phyloP scores from a whole-genome alignment of 1,140 invertebrate species.

The Lordiphosa collinella region DNA sequence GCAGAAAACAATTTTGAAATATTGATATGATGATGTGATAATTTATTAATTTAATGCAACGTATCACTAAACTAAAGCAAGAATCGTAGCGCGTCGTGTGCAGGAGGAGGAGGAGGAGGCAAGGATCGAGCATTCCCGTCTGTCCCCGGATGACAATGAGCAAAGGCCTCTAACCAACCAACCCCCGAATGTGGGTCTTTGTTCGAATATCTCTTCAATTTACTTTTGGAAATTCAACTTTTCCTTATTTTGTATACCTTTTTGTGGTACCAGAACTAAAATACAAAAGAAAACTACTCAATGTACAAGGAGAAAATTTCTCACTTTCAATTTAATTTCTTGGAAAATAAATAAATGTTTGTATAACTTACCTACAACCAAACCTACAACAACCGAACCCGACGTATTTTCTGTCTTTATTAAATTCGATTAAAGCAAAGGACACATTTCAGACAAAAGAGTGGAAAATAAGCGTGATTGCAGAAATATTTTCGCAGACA shows the following conservation, averaged over 20 bases:
- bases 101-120: background rate
- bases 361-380: conserved; percentile 39
- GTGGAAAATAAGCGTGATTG: conserved; percentile 41
- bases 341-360: conserved; percentile 61
- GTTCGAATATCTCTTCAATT: conserved; percentile 47
- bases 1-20: conserved; percentile 53
- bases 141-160: conserved; percentile 53
- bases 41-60: conserved; percentile 69
- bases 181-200: conserved; percentile 23
- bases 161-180: conserved; percentile 13
- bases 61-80: conserved; percentile 53
- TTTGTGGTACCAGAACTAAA: conserved; percentile 45
- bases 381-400: conserved; percentile 20
- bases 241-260: conserved; percentile 45
- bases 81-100: conserved; percentile 49
- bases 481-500: conserved; percentile 58
- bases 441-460: conserved; percentile 12
- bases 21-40: conserved; percentile 48
- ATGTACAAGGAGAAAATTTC: conserved; percentile 55
- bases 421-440: conserved; percentile 31
- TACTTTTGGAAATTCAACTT: conserved; percentile 55
- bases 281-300: conserved; percentile 31
- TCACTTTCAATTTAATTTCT: conserved; percentile 58
- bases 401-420: conserved; percentile 15
- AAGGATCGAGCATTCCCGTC: conserved; percentile 64